A percentile compares a stretch with the other conserved stretches of the same genome.
These are phyloP conservation scores for Lichenostomus cassidix DNA, from an alignment of 2,113 vertebrate genomes.

Conservation along the genomic window DNA sequence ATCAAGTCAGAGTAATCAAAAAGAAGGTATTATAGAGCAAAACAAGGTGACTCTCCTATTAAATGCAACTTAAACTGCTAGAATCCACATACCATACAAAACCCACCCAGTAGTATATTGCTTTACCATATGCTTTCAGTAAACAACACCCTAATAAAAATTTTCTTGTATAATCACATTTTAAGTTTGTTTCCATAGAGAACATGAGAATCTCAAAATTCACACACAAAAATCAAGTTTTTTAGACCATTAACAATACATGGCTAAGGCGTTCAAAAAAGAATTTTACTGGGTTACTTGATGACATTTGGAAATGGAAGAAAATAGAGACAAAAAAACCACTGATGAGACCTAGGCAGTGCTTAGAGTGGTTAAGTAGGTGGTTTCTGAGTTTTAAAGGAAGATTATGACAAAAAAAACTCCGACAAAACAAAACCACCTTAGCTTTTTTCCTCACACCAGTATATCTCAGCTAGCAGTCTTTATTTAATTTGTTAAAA, in stretches of 20 bases:
- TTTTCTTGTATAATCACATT: neutral
- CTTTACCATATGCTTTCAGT: neutral
- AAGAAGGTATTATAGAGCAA: neutral
- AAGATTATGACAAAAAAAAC: neutral
- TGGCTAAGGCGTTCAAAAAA: neutral
- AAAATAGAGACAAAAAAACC: neutral
- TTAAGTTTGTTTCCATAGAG: neutral
- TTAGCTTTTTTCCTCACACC: neutral
- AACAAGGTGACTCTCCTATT: neutral
- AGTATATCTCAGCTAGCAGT: neutral
- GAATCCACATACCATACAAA: neutral
- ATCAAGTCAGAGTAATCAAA: neutral
- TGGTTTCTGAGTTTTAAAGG: neutral
- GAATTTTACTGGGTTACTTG: neutral
- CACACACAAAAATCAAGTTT: neutral
- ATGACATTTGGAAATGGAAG: neutral
- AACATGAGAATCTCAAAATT: neutral
- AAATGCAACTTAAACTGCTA: neutral
- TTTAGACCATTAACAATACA: neutral
- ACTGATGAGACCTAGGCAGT: neutral
- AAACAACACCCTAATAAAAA: neutral
- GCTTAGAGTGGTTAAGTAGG: neutral
- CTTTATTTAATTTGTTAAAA: neutral
- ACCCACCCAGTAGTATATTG: rapidly evolving
- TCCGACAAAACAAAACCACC: neutral